A percentile compares a stretch with the other conserved stretches of the same genome.
Conservation (phyloP, 2,888 invertebrate species). For the Philonicus albiceps region DNA sequence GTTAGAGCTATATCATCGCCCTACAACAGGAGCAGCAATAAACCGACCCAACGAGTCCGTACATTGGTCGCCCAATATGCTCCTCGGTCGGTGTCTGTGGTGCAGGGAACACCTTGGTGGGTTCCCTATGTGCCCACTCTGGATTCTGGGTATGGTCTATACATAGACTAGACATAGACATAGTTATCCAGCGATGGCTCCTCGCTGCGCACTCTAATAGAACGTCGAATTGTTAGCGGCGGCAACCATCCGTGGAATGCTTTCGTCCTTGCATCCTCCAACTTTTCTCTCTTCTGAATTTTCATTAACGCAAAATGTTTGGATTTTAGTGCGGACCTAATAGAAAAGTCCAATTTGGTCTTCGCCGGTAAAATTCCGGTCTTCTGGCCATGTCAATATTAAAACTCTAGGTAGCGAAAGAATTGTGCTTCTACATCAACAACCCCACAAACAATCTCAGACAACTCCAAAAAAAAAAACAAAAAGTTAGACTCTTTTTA, state of each 20-base stretch:
- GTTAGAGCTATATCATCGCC: slow-evolving; percentile 16
- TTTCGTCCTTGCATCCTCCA: not conserved
- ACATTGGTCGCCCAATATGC: slow-evolving; percentile 1
- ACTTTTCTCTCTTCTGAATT: not conserved
- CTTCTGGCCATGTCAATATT: not conserved
- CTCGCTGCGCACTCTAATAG: not conserved
- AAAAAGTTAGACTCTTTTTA: not conserved
- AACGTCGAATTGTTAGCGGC: not conserved
- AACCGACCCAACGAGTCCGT: not conserved
- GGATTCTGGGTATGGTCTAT: not conserved
- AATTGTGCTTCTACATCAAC: not conserved
- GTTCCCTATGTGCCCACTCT: not conserved
- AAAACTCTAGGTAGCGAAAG: not conserved
- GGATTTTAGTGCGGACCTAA: not conserved
- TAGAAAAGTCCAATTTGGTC: not conserved
- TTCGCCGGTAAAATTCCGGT: not conserved
- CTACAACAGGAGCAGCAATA: not conserved
- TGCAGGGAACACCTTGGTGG: not conserved
- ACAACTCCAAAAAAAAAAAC: no score
- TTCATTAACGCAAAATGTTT: not conserved
- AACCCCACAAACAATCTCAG: no score
- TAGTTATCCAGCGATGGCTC: not conserved
- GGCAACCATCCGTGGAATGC: not conserved
- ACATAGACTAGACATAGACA: not conserved
- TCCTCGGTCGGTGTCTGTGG: not conserved